Evolutionary conservation across 2,888 invertebrate genomes (phyloP).

Genomic region (Dicranocentrus wangi): DNA sequence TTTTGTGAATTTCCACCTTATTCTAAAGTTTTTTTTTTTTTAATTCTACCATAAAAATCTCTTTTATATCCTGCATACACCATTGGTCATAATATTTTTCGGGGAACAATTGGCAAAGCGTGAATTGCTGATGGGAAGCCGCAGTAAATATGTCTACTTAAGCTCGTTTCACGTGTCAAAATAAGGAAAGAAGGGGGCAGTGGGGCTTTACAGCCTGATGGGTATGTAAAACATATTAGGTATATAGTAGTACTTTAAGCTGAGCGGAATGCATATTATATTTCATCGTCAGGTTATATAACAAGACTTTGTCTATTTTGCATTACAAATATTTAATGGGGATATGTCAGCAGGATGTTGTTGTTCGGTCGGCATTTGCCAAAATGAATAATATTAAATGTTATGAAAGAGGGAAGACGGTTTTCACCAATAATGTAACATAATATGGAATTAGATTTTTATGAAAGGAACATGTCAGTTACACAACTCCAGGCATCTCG

Average conservation of each 20-base stretch:
- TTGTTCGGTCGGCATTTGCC: conserved; percentile 62
- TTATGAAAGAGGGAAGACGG: neutral
- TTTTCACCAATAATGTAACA: conserved; percentile 19
- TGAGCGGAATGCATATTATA: too few relatives aligned
- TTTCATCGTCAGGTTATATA: too few relatives aligned
- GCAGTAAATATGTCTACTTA: conserved; percentile 58
- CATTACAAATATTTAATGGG: conserved; percentile 63
- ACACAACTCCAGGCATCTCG: conserved; percentile 47
- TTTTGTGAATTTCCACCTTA: too few relatives aligned
- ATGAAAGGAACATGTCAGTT: conserved; percentile 62
- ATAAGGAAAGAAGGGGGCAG: conserved; percentile 13
- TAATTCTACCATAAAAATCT: too few relatives aligned
- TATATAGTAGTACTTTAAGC: too few relatives aligned
- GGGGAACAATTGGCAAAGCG: conserved; percentile 20
- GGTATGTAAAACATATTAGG: too few relatives aligned
- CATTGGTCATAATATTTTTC: conserved; percentile 5
- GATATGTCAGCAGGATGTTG: conserved; percentile 53
- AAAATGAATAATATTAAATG: conserved; percentile 29
- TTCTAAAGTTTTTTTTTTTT: too few relatives aligned
- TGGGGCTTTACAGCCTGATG: neutral
- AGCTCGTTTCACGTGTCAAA: conserved; percentile 48
- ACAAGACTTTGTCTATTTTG: conserved; percentile 50
- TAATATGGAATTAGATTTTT: conserved; percentile 41
- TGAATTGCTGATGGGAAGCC: conserved; percentile 56
- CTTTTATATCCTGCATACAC: too few relatives aligned